Percentiles rank a stretch among this genome's conserved stretches.
These are phyloP conservation scores for Cheirogaleus major DNA, from an alignment of 2,797 vertebrate genomes.

Conservation along the genomic window DNA sequence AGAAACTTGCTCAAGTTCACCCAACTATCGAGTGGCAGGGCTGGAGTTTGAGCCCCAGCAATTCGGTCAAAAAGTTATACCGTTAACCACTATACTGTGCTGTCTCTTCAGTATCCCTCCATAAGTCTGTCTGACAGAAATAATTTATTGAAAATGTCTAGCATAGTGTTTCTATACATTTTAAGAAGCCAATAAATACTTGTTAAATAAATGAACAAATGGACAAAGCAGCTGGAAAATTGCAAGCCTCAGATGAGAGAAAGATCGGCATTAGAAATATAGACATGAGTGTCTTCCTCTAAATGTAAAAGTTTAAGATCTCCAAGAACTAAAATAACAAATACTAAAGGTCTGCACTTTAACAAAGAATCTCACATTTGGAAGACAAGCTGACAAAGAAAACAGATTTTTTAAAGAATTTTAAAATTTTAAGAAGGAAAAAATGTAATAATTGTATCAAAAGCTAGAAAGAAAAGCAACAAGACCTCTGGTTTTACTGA, in stretches of 20 bases:
- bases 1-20: background rate
- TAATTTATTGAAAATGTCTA: slow-evolving; percentile 40
- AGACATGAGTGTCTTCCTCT: background rate
- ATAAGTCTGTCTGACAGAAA: background rate
- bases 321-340: background rate
- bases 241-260: background rate
- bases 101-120: background rate
- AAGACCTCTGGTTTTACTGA: background rate
- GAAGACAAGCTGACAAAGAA: slow-evolving; percentile 2
- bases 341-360: background rate
- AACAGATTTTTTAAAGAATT: background rate
- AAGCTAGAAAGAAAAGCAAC: slow-evolving; percentile 6
- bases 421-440: background rate
- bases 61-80: background rate
- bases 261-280: background rate
- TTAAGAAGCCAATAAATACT: slow-evolving; percentile 36
- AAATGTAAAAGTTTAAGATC: background rate
- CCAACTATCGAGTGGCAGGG: background rate
- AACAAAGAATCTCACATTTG: slow-evolving; percentile 8
- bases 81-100: background rate
- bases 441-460: background rate
- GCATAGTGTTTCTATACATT: background rate
- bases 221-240: slow-evolving; percentile 13
- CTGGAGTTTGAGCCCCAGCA: background rate
- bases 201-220: background rate